Base-by-base conservation (phyloP, 2,113 vertebrate species). In the Seriola quinqueradiata region DNA sequence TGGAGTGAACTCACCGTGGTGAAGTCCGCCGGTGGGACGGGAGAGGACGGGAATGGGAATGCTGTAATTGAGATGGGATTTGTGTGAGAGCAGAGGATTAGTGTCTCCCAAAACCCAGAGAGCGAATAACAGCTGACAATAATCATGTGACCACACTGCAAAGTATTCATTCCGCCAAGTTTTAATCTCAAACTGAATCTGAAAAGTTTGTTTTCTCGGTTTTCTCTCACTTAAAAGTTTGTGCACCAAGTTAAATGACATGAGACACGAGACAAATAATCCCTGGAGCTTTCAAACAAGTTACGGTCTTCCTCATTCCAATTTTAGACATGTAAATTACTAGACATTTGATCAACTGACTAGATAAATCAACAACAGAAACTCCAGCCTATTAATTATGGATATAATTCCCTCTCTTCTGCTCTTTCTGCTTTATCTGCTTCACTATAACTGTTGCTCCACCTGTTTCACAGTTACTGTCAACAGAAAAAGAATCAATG, bases 51-150 rank as follows among this genome's bases (percentile, higher is more conserved):
- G 48, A 42, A 55, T 9, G 0, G 61, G 79, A 69, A 61, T 13
- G 68, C 63, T 60, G 81, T 83, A 84, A 85, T 13, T 74, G 85
- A 84, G 79, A 79, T 52, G 71, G 85, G 89, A 86, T 89, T 73
- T 70, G 66, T 65, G 48, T 70, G 70, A 4, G 34, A 79, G 66
- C 3, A 0, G 32, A 36, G 86, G 81, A 87, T 90, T 83, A 87
- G 79, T 55, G 58, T 80, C 79, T 48, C 52, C 83, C n/a, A 71
- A 63, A 74, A 69, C 17, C 19, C 55, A 4, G 12, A 19, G 70
- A 72, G 68, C 67, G 61, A 52, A 61, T 60, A 82, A 85, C 84
- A 86, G 86, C 84, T 91, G 89, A 78, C 28, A 0, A 54, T 54
- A 84, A 63, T 87, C 69, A 77, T 74, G 68, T 48, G n/a, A 81